phyloP scores from a whole-genome alignment of 1,140 invertebrate species.

The Globodera rostochiensis region DNA sequence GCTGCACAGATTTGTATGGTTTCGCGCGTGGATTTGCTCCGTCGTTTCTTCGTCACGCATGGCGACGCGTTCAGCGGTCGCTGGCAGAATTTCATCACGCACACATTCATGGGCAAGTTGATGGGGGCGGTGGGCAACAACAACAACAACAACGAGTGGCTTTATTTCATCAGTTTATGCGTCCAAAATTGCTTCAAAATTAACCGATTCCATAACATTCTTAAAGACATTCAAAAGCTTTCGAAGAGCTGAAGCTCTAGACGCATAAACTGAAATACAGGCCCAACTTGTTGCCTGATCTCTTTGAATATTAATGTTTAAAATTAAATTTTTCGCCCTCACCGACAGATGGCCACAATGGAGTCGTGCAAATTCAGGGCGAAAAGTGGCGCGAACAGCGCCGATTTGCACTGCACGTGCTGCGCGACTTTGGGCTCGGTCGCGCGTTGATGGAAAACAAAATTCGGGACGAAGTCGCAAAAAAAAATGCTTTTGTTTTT shows the following conservation, averaged over 20 bases:
- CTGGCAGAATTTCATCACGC: conserved; percentile 62
- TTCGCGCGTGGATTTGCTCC: conserved; percentile 51
- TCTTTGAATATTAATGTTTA: background rate
- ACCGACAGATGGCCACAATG: conserved; percentile 56
- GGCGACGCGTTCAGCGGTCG: conserved; percentile 61
- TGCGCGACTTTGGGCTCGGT: conserved; percentile 83
- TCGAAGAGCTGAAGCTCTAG: too few relatives aligned
- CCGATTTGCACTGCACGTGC: conserved; percentile 82
- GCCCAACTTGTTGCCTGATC: background rate
- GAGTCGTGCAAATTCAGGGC: conserved; percentile 72
- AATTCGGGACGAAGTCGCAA: conserved; percentile 73
- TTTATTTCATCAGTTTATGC: background rate
- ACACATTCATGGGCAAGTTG: conserved; percentile 58
- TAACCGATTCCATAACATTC: too few relatives aligned
- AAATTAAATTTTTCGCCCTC: background rate
- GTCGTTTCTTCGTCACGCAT: conserved; percentile 57
- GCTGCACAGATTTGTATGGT: conserved; percentile 62
- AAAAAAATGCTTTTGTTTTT: background rate
- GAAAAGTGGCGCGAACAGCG: conserved; percentile 88
- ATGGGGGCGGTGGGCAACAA: background rate
- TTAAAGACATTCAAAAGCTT: too few relatives aligned
- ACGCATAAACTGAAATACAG: too few relatives aligned
- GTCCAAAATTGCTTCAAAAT: too few relatives aligned
- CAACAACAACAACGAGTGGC: background rate
- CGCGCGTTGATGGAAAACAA: conserved; percentile 80